These are phyloP conservation scores for Passer domesticus DNA, from an alignment of 2,113 vertebrate genomes.

Conservation along the genomic window DNA sequence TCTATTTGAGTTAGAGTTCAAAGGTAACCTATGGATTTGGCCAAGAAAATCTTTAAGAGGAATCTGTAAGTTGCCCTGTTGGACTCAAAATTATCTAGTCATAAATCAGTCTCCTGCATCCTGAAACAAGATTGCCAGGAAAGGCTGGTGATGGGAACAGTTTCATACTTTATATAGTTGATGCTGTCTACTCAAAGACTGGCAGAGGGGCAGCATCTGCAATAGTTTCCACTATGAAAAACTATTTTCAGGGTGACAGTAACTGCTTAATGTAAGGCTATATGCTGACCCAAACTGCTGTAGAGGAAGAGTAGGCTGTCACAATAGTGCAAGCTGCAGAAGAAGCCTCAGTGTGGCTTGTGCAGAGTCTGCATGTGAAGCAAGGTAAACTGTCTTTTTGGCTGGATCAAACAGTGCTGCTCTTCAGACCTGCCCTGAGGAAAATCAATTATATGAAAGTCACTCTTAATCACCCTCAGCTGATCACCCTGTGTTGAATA, in stretches of 20 bases:
- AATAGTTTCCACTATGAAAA: not conserved
- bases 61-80: not conserved
- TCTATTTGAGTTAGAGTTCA: not conserved
- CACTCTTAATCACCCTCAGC: not conserved
- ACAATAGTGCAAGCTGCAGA: not conserved
- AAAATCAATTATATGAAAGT: not conserved
- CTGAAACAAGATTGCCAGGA: not conserved
- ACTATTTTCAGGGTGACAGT: not conserved
- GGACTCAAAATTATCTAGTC: not conserved
- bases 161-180: not conserved
- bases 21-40: not conserved
- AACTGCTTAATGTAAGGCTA: not conserved
- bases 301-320: not conserved
- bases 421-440: not conserved
- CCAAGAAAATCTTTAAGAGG: not conserved
- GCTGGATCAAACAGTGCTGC: not conserved
- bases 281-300: not conserved
- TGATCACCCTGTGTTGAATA: not conserved
- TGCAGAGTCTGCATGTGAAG: not conserved
- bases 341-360: rapidly evolving
- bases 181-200: not conserved
- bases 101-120: not conserved
- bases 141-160: not conserved
- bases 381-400: not conserved
- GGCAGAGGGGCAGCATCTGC: not conserved